These are phyloP conservation scores for Protonemura montana DNA, from an alignment of 2,888 invertebrate genomes.

Conservation along the genomic window DNA sequence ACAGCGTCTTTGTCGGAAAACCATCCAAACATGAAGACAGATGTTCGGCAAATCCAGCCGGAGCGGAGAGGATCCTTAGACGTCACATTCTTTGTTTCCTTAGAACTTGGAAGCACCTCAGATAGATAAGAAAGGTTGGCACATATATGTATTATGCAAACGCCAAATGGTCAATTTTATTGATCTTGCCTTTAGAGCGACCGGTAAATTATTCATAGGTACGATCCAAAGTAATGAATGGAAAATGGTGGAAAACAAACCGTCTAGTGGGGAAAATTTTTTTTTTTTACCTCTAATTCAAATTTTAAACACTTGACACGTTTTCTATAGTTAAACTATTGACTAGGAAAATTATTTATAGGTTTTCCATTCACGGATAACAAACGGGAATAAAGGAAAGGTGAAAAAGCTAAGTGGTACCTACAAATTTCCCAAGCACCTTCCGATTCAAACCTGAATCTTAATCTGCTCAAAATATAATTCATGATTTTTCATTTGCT, in stretches of 20 bases:
- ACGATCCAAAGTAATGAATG: background rate
- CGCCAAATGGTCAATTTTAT: constrained; percentile 12
- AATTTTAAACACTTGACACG: too few relatives aligned
- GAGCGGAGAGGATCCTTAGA: background rate
- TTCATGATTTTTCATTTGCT: too few relatives aligned
- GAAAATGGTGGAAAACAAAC: background rate
- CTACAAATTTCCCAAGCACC: too few relatives aligned
- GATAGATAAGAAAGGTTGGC: background rate
- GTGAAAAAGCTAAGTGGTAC: too few relatives aligned
- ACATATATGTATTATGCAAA: constrained; percentile 12
- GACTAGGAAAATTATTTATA: too few relatives aligned
- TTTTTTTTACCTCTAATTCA: background rate
- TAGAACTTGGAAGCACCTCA: background rate
- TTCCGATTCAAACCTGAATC: too few relatives aligned
- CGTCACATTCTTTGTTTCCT: background rate
- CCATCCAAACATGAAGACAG: constrained; percentile 5
- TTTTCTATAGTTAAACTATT: too few relatives aligned
- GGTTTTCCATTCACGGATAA: too few relatives aligned
- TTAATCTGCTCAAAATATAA: too few relatives aligned
- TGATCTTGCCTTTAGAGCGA: background rate
- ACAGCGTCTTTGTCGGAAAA: background rate
- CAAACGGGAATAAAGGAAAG: too few relatives aligned
- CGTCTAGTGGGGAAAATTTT: background rate
- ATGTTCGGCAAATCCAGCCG: background rate
- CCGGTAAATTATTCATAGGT: background rate